phyloP scores from a whole-genome alignment of 2,888 invertebrate genomes.

The Plebejus melissa region DNA sequence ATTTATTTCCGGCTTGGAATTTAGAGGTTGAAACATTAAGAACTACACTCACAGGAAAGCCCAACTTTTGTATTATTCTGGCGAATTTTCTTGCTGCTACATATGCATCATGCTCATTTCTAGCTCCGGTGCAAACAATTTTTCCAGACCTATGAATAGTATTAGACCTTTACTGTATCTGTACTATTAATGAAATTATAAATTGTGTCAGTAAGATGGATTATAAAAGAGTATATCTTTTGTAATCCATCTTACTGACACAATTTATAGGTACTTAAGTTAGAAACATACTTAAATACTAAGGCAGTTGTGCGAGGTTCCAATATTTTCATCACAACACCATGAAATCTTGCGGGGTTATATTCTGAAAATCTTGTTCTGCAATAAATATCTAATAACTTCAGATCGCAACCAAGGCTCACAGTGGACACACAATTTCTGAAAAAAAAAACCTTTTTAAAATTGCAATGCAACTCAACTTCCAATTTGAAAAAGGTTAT shows the following conservation, averaged over 20 bases:
- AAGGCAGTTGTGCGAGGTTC: slow-evolving; percentile 87
- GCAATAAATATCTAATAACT: slow-evolving; percentile 86
- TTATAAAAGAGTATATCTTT: background rate
- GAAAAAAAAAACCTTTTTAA: slow-evolving; percentile 43
- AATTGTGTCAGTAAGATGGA: background rate
- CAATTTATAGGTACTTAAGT: too few species aligned
- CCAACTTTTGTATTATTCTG: slow-evolving; percentile 89
- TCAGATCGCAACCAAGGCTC: slow-evolving; percentile 84
- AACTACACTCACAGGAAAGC: slow-evolving; percentile 70
- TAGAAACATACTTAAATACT: slow-evolving; percentile 70
- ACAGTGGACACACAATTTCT: slow-evolving; percentile 92
- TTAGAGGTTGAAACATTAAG: background rate
- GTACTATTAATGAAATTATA: background rate
- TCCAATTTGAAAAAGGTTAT: background rate
- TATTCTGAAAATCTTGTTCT: slow-evolving; percentile 91
- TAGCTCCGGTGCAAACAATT: slow-evolving; percentile 89
- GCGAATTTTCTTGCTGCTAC: slow-evolving; percentile 90
- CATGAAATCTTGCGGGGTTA: slow-evolving; percentile 89
- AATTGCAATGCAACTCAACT: background rate
- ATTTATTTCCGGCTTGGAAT: background rate
- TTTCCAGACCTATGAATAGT: slow-evolving; percentile 83
- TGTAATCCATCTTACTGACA: too few species aligned
- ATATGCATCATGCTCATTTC: slow-evolving; percentile 87
- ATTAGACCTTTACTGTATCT: background rate
- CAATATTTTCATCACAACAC: slow-evolving; percentile 89